A percentile compares a stretch with the other conserved stretches of the same genome.
These are phyloP conservation scores for Melanophora roralis DNA, from an alignment of 2,888 invertebrate species.

Conservation along the genomic window DNA sequence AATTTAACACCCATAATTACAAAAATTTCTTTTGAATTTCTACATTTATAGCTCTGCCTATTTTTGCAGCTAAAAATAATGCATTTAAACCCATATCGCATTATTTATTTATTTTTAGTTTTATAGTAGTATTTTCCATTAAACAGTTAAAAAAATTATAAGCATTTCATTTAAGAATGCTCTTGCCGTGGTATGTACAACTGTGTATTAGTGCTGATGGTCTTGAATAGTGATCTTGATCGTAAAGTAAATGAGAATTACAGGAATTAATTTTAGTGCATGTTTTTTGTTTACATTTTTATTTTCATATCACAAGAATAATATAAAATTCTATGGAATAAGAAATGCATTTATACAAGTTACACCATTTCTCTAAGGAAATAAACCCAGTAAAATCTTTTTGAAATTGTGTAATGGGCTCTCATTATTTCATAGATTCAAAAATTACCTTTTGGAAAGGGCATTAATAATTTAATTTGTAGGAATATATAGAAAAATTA, in stretches of 20 bases:
- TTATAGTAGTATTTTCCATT: constrained; percentile 5
- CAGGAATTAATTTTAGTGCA: constrained; percentile 21
- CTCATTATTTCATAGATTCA: too few species aligned
- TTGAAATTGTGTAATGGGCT: too few species aligned
- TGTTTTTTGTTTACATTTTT: neutral
- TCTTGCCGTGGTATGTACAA: neutral
- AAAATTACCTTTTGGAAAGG: too few species aligned
- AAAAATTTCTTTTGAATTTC: too few species aligned
- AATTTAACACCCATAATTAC: too few species aligned
- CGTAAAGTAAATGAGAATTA: constrained; percentile 35
- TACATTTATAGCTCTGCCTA: too few species aligned
- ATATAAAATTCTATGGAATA: constrained; percentile 17
- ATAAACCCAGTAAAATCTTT: too few species aligned
- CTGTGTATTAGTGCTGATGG: neutral
- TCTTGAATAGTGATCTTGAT: constrained; percentile 17
- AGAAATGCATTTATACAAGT: neutral
- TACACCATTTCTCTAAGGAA: neutral
- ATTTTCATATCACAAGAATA: neutral
- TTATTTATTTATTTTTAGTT: constrained; percentile 26
- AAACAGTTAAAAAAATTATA: constrained; percentile 1
- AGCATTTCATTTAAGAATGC: constrained; percentile 19
- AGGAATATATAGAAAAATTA: too few species aligned
- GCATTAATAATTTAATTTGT: too few species aligned
- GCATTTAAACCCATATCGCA: too few species aligned
- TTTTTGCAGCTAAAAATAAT: too few species aligned